Evolutionary conservation across 1,140 invertebrate genomes (phyloP).

Genomic region (Diorhabda sublineata): DNA sequence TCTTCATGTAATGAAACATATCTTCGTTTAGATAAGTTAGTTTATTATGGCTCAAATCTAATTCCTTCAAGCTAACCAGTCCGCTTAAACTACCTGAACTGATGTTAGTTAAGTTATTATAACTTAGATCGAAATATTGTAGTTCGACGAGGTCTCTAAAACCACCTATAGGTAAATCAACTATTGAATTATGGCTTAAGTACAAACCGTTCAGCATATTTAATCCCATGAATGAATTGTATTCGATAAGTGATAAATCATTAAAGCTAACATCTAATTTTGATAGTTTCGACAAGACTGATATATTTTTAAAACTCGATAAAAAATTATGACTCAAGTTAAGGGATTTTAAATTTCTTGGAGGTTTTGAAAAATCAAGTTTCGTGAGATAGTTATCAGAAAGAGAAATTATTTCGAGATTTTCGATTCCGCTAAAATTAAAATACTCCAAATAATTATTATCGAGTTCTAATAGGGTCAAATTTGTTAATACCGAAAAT

Average conservation of each 20-base stretch:
- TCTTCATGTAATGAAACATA: conserved; percentile 12
- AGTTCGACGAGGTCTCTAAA: conserved; percentile 6
- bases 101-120: conserved; percentile 5
- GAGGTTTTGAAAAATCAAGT: not conserved
- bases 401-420: conserved; percentile 2
- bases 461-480: conserved; percentile 12
- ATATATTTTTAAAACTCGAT: conserved; percentile 1
- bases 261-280: conserved; percentile 11
- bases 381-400: conserved; percentile 4
- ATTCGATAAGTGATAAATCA: not conserved
- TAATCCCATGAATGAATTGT: not conserved
- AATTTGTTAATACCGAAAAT: not conserved
- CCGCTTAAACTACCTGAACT: not conserved
- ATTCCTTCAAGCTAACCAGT: not conserved
- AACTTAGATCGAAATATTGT: conserved; percentile 1
- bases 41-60: conserved; percentile 15
- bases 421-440: not conserved
- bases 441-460: conserved; percentile 2
- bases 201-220: not conserved
- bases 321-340: conserved; percentile 10
- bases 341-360: not conserved
- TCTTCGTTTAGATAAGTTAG: conserved; percentile 6
- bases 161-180: conserved; percentile 4
- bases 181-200: conserved; percentile 3
- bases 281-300: not conserved